A percentile compares a stretch with the other conserved stretches of the same genome.
Evolutionary conservation across 2,888 invertebrate species (phyloP).

Genomic region (Tipula unca): DNA sequence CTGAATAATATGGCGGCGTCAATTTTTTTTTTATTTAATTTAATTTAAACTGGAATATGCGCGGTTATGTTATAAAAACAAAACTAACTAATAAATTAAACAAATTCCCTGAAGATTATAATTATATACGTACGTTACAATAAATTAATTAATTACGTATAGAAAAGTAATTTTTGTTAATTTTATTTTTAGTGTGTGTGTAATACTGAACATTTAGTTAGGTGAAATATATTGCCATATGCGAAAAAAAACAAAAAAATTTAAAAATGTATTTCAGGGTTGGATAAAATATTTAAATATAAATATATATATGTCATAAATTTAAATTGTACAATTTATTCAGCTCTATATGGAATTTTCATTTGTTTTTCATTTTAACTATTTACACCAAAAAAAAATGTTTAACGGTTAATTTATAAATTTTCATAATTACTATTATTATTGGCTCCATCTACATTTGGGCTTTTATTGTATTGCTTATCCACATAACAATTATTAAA

Average conservation of each 20-base stretch:
- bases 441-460: background rate
- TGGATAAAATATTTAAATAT: background rate
- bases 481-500: background rate
- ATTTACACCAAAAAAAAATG: background rate
- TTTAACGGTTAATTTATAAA: background rate
- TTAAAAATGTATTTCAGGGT: background rate
- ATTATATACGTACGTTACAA: background rate
- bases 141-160: background rate
- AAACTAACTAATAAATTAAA: background rate
- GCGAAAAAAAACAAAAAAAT: background rate
- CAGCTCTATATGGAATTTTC: background rate
- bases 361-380: background rate
- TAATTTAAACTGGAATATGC: background rate
- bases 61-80: background rate
- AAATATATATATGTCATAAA: background rate
- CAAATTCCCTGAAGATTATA: background rate
- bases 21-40: background rate
- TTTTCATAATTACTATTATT: constrained; percentile 14
- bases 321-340: constrained; percentile 8
- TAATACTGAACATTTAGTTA: background rate
- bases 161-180: background rate
- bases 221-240: background rate
- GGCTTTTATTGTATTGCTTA: background rate
- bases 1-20: background rate
- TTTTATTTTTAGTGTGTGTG: background rate